Evolutionary conservation across 2,113 vertebrate species (phyloP).

Genomic region (Phyllopteryx taeniolatus): DNA sequence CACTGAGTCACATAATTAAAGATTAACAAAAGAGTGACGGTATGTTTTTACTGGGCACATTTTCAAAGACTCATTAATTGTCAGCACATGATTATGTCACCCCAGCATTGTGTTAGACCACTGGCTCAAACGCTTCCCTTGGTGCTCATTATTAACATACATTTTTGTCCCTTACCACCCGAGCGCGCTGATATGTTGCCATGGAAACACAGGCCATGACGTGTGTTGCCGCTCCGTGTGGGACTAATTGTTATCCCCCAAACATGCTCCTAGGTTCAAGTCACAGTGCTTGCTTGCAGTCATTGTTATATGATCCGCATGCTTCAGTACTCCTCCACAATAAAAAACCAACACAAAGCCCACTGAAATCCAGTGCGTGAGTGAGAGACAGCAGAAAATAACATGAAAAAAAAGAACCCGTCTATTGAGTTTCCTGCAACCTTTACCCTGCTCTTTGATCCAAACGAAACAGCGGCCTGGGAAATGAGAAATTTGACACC

Average conservation of each 20-base stretch:
- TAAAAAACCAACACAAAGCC: slow-evolving; percentile 32
- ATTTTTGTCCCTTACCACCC: slow-evolving; percentile 25
- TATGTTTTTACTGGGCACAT: slow-evolving; percentile 21
- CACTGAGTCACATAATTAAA: slow-evolving; percentile 36
- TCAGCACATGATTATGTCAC: slow-evolving; percentile 30
- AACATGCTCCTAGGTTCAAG: slow-evolving; percentile 35
- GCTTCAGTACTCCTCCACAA: slow-evolving; percentile 51
- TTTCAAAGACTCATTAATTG: slow-evolving; percentile 10
- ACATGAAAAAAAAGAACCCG: slow-evolving; percentile 1
- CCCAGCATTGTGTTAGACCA: slow-evolving; percentile 24
- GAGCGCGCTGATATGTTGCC: slow-evolving; percentile 57
- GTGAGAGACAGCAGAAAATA: slow-evolving; percentile 35
- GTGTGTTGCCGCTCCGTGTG: slow-evolving; percentile 38
- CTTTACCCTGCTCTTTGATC: slow-evolving; percentile 25
- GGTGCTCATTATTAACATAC: slow-evolving; percentile 25
- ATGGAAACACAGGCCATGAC: slow-evolving; percentile 62
- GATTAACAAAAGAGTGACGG: slow-evolving; percentile 17
- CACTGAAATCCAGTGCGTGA: slow-evolving; percentile 22
- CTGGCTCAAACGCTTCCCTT: slow-evolving; percentile 30
- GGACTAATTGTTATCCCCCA: slow-evolving; percentile 50
- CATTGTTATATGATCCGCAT: slow-evolving; percentile 45
- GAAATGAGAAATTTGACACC: slow-evolving; percentile 26
- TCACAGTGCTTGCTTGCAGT: slow-evolving; percentile 25
- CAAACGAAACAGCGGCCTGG: slow-evolving; percentile 14
- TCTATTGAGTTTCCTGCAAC: slow-evolving; percentile 35